Evolutionary conservation across 2,113 vertebrate genomes (phyloP).

Genomic region (Tenrec ecaudatus): DNA sequence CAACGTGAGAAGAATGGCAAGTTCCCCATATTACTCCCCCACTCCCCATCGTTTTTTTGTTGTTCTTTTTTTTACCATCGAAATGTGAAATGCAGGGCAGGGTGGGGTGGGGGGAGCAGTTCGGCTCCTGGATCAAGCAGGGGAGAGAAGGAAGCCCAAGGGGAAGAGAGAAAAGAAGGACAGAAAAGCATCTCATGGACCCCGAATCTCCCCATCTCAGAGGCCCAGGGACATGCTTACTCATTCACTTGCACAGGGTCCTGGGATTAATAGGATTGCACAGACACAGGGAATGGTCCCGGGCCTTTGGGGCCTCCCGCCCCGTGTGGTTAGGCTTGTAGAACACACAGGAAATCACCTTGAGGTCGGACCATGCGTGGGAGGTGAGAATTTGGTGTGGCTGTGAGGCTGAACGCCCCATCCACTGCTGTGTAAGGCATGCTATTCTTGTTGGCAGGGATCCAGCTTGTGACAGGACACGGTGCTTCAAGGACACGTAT

Average conservation of each 20-base stretch:
- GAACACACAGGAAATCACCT: conserved; percentile 69
- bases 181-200: conserved; percentile 16
- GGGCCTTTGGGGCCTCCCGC: conserved; percentile 35
- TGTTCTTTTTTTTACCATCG: too few species aligned
- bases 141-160: too few species aligned
- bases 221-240: conserved; percentile 52
- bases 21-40: neutral
- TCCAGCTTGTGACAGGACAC: conserved; percentile 12
- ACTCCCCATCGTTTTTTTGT: neutral
- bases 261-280: conserved; percentile 67
- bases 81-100: too few species aligned
- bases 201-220: conserved; percentile 20
- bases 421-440: conserved; percentile 4
- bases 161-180: conserved; percentile 27
- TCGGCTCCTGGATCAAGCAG: conserved; percentile 45
- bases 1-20: neutral
- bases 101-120: conserved; percentile 11
- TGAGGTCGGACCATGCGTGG: neutral
- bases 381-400: conserved; percentile 49
- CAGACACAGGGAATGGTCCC: conserved; percentile 52
- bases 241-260: conserved; percentile 73
- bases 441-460: conserved; percentile 24
- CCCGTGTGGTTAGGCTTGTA: conserved; percentile 32
- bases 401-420: conserved; percentile 49
- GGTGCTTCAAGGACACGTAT: conserved; percentile 54